Percentiles rank a stretch among this genome's conserved stretches.
Conservation (phyloP, 2,113 vertebrate species). For the Amia ocellicauda region DNA sequence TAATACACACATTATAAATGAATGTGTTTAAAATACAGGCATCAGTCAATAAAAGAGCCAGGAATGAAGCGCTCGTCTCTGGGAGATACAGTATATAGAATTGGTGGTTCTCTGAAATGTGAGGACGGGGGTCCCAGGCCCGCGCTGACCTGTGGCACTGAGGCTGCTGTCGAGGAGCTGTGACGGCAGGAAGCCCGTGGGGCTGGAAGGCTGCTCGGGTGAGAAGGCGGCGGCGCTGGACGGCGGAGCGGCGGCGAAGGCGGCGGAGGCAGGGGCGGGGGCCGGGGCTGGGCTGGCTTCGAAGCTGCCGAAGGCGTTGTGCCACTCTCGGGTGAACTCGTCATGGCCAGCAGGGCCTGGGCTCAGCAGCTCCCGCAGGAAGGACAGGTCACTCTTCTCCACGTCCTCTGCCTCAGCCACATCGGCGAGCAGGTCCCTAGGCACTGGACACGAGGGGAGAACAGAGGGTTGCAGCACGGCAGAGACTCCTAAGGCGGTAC, state of each 20-base stretch:
- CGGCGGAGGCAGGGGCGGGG: neutral
- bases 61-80: conserved; percentile 8
- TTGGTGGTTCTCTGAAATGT: no score
- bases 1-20: no score
- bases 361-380: conserved; percentile 69
- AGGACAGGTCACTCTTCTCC: conserved; percentile 70
- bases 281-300: conserved; percentile 28
- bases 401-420: conserved; percentile 61
- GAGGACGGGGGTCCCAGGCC: conserved; percentile 8
- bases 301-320: conserved; percentile 61
- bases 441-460: no score
- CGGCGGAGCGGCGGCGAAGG: conserved; percentile 10
- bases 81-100: neutral
- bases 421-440: conserved; percentile 32
- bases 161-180: conserved; percentile 80
- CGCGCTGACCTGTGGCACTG: conserved; percentile 56
- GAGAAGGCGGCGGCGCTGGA: conserved; percentile 23
- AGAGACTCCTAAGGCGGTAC: conserved; percentile 20
- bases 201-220: conserved; percentile 48
- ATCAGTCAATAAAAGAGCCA: no score
- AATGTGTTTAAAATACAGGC: no score
- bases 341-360: conserved; percentile 45
- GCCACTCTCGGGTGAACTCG: conserved; percentile 60
- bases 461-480: no score
- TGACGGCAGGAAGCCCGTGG: conserved; percentile 72